Percentiles rank a stretch among this genome's conserved stretches.
These are phyloP conservation scores for Trissolcus japonicus DNA, from an alignment of 2,888 invertebrate species.

Conservation along the genomic window DNA sequence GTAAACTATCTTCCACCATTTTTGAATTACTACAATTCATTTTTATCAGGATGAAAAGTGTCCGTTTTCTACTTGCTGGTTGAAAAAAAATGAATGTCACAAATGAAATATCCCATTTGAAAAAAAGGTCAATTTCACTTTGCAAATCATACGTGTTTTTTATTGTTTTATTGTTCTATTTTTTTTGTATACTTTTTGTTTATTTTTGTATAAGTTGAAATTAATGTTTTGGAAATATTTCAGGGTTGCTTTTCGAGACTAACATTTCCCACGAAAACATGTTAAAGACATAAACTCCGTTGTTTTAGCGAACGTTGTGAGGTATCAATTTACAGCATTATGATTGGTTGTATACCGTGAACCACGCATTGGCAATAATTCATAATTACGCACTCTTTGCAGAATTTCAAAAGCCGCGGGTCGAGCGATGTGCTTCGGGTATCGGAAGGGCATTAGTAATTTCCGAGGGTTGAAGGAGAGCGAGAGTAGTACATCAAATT, in stretches of 20 bases:
- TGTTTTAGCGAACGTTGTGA: conserved; percentile 13
- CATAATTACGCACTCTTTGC: conserved; percentile 41
- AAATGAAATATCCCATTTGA: too few species aligned
- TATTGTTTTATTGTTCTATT: too few species aligned
- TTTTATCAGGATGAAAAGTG: too few species aligned
- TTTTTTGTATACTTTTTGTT: too few species aligned
- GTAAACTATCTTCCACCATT: too few species aligned
- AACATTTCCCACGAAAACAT: neutral
- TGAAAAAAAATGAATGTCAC: too few species aligned
- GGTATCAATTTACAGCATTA: conserved; percentile 32
- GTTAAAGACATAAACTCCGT: neutral
- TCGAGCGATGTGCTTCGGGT: conserved; percentile 15
- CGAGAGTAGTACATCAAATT: conserved; percentile 41
- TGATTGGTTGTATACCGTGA: conserved; percentile 33
- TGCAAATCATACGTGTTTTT: too few species aligned
- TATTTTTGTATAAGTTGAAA: too few species aligned
- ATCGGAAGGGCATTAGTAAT: conserved; percentile 33
- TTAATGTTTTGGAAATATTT: too few species aligned
- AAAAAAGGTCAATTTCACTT: too few species aligned
- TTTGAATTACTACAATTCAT: too few species aligned
- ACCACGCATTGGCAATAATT: conserved; percentile 43
- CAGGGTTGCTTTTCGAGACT: neutral
- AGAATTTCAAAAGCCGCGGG: conserved; percentile 42
- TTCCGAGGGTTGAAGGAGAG: conserved; percentile 45
- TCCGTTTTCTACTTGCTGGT: too few species aligned